Evolutionary conservation across 2,888 invertebrate species (phyloP).

Genomic region (Limnephilus marmoratus): DNA sequence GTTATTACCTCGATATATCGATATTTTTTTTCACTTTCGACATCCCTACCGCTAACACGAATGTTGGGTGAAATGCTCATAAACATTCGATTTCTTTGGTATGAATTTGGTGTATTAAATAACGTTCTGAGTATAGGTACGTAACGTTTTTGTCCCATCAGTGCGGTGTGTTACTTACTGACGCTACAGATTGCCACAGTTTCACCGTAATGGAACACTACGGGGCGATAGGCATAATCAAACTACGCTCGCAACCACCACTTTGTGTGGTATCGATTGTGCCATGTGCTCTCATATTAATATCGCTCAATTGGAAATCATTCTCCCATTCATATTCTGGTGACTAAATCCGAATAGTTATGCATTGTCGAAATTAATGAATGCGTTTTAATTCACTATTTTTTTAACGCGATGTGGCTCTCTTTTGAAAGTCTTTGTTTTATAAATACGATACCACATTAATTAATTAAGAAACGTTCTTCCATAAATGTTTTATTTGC

Average conservation of each 20-base stretch:
- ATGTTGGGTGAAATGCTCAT: background rate
- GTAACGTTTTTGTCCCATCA: background rate
- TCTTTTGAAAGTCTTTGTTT: too few species aligned
- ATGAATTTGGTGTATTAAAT: background rate
- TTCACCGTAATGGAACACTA: background rate
- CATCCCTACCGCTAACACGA: too few species aligned
- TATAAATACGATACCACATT: background rate
- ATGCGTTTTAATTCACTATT: background rate
- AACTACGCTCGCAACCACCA: background rate
- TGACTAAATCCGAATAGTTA: background rate
- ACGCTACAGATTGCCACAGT: background rate
- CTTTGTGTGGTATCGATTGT: background rate
- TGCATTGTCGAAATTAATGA: background rate
- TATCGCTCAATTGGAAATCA: background rate
- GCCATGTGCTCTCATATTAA: background rate
- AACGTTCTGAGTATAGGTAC: background rate
- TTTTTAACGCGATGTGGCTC: background rate
- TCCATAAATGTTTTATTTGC: background rate
- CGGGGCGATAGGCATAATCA: background rate
- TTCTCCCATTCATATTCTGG: background rate
- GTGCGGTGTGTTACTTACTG: background rate
- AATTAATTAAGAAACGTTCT: background rate
- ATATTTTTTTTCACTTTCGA: too few species aligned
- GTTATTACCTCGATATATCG: too few species aligned
- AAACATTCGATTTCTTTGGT: background rate